These are phyloP conservation scores for Sceloporus tristichus DNA, from an alignment of 2,113 vertebrate genomes.

Conservation along the genomic window DNA sequence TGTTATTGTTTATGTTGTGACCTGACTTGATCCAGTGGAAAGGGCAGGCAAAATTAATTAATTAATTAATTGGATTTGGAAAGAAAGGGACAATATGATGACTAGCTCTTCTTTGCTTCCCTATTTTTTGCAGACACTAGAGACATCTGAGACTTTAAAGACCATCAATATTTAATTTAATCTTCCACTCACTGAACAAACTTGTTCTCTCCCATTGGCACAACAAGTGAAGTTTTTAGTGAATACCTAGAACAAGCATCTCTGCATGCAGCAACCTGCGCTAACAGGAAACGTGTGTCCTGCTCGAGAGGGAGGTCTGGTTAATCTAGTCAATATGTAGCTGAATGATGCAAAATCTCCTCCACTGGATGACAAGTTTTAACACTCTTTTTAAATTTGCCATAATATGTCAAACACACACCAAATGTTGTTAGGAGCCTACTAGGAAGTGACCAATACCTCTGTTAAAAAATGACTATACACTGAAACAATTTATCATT, in stretches of 20 bases:
- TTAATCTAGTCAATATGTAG: constrained; percentile 46
- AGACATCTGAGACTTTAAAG: constrained; percentile 52
- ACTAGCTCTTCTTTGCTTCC: constrained; percentile 38
- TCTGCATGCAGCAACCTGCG: constrained; percentile 22
- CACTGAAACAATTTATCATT: background rate
- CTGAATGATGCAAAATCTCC: constrained; percentile 34
- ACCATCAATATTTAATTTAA: constrained; percentile 60
- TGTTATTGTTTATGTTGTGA: no score
- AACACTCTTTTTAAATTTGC: constrained; percentile 8
- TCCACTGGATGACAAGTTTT: constrained; percentile 27
- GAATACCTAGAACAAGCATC: constrained; percentile 40
- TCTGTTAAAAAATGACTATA: background rate
- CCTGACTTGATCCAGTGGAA: no score
- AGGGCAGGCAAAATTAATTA: no score
- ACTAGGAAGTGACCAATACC: background rate
- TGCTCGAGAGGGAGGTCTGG: constrained; percentile 20
- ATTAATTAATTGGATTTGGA: constrained; percentile 64
- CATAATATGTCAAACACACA: background rate
- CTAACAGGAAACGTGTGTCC: constrained; percentile 36
- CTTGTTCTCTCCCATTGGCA: constrained; percentile 21
- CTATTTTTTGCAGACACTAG: constrained; percentile 52
- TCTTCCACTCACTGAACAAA: constrained; percentile 34
- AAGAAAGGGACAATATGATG: constrained; percentile 63
- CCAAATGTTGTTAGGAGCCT: background rate
- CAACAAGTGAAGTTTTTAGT: constrained; percentile 15